phyloP scores from a whole-genome alignment of 2,888 invertebrate genomes.

The Vesta saturnalis region DNA sequence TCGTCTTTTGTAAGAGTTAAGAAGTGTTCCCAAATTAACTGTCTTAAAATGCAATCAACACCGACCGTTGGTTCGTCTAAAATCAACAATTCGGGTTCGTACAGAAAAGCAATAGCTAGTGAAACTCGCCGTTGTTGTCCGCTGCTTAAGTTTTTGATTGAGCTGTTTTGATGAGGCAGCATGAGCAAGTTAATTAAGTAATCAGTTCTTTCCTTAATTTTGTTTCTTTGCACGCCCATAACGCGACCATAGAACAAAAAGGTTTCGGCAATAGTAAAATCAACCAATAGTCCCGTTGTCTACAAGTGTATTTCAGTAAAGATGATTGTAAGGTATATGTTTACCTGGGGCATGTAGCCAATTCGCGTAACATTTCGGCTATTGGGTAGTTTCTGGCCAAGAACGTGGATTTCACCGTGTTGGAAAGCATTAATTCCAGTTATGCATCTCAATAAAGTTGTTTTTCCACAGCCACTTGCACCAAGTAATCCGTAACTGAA shows the following conservation, averaged over 20 bases:
- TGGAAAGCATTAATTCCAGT: no score
- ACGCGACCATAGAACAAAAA: slow-evolving; percentile 60
- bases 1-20: slow-evolving; percentile 80
- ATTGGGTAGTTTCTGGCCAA: no score
- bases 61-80: slow-evolving; percentile 95
- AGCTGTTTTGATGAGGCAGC: slow-evolving; percentile 49
- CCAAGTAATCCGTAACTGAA: no score
- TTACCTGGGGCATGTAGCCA: no score
- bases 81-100: slow-evolving; percentile 89
- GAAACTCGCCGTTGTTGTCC: slow-evolving; percentile 92
- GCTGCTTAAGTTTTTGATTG: slow-evolving; percentile 83
- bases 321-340: no score
- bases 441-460: no score
- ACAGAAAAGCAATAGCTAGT: slow-evolving; percentile 86
- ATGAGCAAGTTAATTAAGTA: slow-evolving; percentile 44
- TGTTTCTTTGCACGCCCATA: slow-evolving; percentile 53
- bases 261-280: slow-evolving; percentile 59
- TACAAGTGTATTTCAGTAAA: no score
- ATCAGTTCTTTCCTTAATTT: slow-evolving; percentile 49
- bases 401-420: no score
- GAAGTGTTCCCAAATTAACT: slow-evolving; percentile 87
- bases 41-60: slow-evolving; percentile 87
- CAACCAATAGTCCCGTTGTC: slow-evolving; percentile 60
- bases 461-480: no score
- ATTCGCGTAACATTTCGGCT: no score